phyloP scores from a whole-genome alignment of 2,888 invertebrate genomes.

The Trachelus tabidus region DNA sequence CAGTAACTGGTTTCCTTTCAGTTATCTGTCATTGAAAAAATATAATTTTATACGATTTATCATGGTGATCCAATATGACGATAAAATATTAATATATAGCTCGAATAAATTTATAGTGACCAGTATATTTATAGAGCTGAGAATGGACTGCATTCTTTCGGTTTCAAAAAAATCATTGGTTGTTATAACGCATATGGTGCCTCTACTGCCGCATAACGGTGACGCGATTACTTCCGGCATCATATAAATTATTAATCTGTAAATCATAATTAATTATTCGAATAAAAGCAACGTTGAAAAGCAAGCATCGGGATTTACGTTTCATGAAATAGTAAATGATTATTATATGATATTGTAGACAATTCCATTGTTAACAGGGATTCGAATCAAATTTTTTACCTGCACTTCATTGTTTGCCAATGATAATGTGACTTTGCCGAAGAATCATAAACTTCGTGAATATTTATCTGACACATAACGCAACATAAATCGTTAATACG shows the following conservation, averaged over 20 bases:
- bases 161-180: constrained; percentile 32
- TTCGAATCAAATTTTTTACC: constrained; percentile 33
- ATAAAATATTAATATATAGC: not conserved
- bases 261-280: constrained; percentile 26
- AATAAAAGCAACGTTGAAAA: constrained; percentile 11
- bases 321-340: not conserved
- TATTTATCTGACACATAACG: constrained; percentile 43
- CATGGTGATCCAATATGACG: too few species aligned
- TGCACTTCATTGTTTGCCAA: constrained; percentile 55
- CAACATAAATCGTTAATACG: constrained; percentile 39
- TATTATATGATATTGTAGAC: too few species aligned
- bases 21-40: constrained; percentile 30
- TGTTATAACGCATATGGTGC: constrained; percentile 45
- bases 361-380: too few species aligned
- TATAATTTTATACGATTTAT: not conserved
- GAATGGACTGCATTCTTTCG: constrained; percentile 32
- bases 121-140: too few species aligned
- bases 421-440: constrained; percentile 51
- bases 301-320: not conserved
- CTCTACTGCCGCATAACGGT: constrained; percentile 39
- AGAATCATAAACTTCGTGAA: constrained; percentile 40
- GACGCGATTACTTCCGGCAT: constrained; percentile 46
- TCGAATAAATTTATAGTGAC: constrained; percentile 5
- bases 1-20: constrained; percentile 37
- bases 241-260: constrained; percentile 42